A percentile compares a stretch with the other conserved stretches of the same genome.
phyloP scores from a whole-genome alignment of 1,140 invertebrate species.

The Chlorops oryzae region DNA sequence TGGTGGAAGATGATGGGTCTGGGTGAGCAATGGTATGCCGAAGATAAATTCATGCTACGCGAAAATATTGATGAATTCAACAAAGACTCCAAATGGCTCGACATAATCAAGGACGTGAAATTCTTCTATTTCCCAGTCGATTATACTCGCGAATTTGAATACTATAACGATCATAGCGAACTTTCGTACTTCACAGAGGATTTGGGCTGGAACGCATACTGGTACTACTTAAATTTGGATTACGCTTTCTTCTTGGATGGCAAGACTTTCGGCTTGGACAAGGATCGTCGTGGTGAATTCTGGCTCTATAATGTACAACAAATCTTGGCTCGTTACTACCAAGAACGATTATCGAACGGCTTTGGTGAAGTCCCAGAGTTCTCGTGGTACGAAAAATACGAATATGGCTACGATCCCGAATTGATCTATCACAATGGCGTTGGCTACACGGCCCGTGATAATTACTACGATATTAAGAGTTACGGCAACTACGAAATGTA shows the following conservation, averaged over 20 bases:
- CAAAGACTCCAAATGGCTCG: constrained; percentile 23
- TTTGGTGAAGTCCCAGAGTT: constrained; percentile 56
- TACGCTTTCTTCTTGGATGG: constrained; percentile 58
- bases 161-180: constrained; percentile 53
- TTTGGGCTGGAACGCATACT: constrained; percentile 62
- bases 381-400: constrained; percentile 51
- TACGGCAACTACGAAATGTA: constrained; percentile 35
- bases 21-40: constrained; percentile 31
- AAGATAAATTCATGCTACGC: constrained; percentile 32
- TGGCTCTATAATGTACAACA: constrained; percentile 58
- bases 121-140: constrained; percentile 38
- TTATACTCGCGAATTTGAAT: constrained; percentile 59
- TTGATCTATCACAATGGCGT: constrained; percentile 61
- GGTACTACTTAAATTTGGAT: constrained; percentile 59
- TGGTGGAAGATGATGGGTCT: constrained; percentile 45
- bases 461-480: constrained; percentile 34
- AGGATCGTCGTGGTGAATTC: constrained; percentile 58
- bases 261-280: constrained; percentile 48
- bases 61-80: constrained; percentile 23
- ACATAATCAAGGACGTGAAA: constrained; percentile 23
- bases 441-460: constrained; percentile 55
- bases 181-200: constrained; percentile 71
- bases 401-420: constrained; percentile 61
- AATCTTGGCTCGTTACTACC: constrained; percentile 58
- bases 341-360: constrained; percentile 62